Conservation (phyloP, 2,113 vertebrate species). For the Isurus oxyrinchus region DNA sequence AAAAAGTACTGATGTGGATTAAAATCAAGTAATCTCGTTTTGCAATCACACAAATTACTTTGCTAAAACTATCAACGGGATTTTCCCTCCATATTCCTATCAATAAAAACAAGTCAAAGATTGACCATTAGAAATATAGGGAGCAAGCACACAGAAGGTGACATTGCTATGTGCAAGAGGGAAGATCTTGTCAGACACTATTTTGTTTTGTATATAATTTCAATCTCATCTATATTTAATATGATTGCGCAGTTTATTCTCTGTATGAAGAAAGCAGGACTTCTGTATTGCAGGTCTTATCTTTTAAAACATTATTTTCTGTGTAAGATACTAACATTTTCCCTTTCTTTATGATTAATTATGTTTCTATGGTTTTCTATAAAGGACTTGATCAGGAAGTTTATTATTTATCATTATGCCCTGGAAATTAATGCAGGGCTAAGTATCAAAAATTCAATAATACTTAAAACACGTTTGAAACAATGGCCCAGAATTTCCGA, state of each 20-base stretch:
- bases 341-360: background rate
- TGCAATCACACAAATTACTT: background rate
- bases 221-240: background rate
- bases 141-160: background rate
- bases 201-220: background rate
- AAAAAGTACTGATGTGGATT: background rate
- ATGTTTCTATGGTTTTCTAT: background rate
- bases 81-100: background rate
- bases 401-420: background rate
- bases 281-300: background rate
- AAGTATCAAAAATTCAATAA: background rate
- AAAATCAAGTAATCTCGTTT: background rate
- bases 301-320: background rate
- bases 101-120: background rate
- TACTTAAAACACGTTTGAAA: background rate
- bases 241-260: background rate
- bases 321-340: background rate
- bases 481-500: too few species aligned
- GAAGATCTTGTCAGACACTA: background rate
- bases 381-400: background rate
- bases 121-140: background rate
- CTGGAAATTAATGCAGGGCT: background rate
- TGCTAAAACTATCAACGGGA: background rate
- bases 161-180: background rate
- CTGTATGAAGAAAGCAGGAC: background rate